Evolutionary conservation across 1,140 invertebrate species (phyloP).

Genomic region (Lordiphosa collinella): DNA sequence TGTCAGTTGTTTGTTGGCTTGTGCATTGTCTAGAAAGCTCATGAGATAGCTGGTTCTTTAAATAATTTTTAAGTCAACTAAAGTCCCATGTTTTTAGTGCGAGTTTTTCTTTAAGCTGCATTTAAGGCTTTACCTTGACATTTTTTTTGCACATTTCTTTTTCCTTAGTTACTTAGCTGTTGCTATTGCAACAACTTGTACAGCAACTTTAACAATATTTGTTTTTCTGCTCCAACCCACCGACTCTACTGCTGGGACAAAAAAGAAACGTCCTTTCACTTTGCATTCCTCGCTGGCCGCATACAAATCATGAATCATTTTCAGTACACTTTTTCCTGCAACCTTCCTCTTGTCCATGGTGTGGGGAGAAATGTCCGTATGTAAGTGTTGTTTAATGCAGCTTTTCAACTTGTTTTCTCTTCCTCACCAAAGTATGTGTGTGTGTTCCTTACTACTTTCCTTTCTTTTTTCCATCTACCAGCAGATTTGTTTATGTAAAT

Average conservation of each 20-base stretch:
- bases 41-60: too few species aligned
- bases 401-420: conserved; percentile 45
- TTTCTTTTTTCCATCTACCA: conserved; percentile 25
- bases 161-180: conserved; percentile 1
- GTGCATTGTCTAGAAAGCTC: too few species aligned
- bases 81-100: neutral
- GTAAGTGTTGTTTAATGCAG: conserved; percentile 65
- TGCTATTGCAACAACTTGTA: conserved; percentile 21
- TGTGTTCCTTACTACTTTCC: neutral
- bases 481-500: conserved; percentile 62
- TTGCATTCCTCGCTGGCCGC: conserved; percentile 48
- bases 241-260: neutral
- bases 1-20: too few species aligned
- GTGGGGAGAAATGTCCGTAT: neutral
- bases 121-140: conserved; percentile 23
- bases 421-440: neutral
- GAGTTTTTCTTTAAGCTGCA: conserved; percentile 29
- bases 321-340: neutral
- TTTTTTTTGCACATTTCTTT: conserved; percentile 4
- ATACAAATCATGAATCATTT: conserved; percentile 71
- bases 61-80: too few species aligned
- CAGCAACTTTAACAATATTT: conserved; percentile 72
- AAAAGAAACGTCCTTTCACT: conserved; percentile 44
- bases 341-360: conserved; percentile 1
- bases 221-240: conserved; percentile 44